phyloP scores from a whole-genome alignment of 2,888 invertebrate species.

The Sabellastarte sp. region DNA sequence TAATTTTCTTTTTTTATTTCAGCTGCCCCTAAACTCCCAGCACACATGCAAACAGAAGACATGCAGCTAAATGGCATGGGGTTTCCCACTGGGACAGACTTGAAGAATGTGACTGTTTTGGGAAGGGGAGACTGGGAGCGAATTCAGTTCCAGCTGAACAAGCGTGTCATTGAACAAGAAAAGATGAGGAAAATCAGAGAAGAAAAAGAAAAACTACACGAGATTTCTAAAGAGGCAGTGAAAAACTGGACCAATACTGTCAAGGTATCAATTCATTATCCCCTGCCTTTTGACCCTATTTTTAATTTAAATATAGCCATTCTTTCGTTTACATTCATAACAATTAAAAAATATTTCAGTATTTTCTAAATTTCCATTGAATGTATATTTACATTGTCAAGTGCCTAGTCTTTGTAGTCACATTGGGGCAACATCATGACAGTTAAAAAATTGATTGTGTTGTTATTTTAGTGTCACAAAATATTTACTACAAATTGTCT shows the following conservation, averaged over 20 bases:
- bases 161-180: conserved; percentile 51
- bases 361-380: too few species aligned
- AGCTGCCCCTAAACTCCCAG: not conserved
- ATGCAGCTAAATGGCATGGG: not conserved
- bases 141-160: conserved; percentile 52
- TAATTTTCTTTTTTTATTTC: not conserved
- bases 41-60: not conserved
- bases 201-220: conserved; percentile 48
- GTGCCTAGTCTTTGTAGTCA: too few species aligned
- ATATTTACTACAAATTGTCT: too few species aligned
- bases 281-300: too few species aligned
- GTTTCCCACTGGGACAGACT: not conserved
- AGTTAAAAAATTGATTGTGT: too few species aligned
- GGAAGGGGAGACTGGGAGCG: conserved; percentile 54
- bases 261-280: conserved; percentile 42
- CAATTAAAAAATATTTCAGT: too few species aligned
- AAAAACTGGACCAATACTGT: conserved; percentile 59
- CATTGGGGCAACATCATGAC: too few species aligned
- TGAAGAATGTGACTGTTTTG: conserved; percentile 39
- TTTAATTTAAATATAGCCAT: too few species aligned
- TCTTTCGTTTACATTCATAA: too few species aligned
- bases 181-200: conserved; percentile 37
- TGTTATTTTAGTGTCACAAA: too few species aligned
- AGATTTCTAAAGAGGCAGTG: conserved; percentile 52
- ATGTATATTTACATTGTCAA: too few species aligned